Base-by-base conservation (phyloP, 2,797 vertebrate genomes). In the Protosalanx chinensis region DNA sequence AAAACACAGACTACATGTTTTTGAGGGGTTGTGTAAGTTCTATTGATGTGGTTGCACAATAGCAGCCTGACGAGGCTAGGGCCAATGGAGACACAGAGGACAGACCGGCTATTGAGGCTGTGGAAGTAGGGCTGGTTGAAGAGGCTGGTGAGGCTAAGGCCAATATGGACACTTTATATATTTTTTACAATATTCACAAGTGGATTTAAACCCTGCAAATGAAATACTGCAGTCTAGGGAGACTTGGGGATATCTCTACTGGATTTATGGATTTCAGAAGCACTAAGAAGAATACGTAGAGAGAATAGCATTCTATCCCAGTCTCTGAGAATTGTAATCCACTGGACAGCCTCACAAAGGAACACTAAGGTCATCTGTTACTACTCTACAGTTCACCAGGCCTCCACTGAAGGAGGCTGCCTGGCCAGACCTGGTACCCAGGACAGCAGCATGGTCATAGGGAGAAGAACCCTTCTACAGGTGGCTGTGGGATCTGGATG, bases 21-120 rank as follows among this genome's bases (percentile, higher is more conserved):
- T 41, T 41, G 53, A 67, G 16, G 46, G 41, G 41, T 51, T 29
- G n/a, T 30, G 41, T 30, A 15, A 67, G 30, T 67, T 67, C 65
- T 30, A 53, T 67, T 53, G 65, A 53, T 51, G 29, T 53, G 49
- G 27, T 49, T 27, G 29, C 10, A 67, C 65, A 33, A 67, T 67
- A 46, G 46, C 65, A 67, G 49, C 65, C 12, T 51, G 37, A 41
- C 6, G 37, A 41, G 37, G 37, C 37, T 30, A 2, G 29, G 49
- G 33, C 63, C 41, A 49, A 23, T 66, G 16, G 15, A 6, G 5
- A 23, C 27, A 30, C 65, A 51, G 65, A 53, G 51, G 15, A 16
- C 51, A 16, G 15, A 53, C 15, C 18, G 51, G 8, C 51, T 53
- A n/a, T 53, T 16, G 51, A 53, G 51, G 8, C 58, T 60, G 65